A percentile compares a stretch with the other conserved stretches of the same genome.
phyloP scores from a whole-genome alignment of 2,113 vertebrate species.

The Semnornis frantzii region DNA sequence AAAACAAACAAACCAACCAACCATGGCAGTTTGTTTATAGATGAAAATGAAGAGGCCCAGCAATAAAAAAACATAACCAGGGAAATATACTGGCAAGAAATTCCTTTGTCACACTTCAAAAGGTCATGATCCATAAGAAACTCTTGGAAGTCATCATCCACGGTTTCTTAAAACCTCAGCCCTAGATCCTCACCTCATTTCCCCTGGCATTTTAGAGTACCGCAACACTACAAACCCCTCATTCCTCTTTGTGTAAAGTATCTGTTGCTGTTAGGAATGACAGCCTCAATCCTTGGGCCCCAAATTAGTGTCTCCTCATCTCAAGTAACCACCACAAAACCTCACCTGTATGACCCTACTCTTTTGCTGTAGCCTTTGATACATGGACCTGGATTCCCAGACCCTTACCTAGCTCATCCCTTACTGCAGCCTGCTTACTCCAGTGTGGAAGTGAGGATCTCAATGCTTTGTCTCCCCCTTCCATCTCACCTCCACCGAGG shows the following conservation, averaged over 20 bases:
- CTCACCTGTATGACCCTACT: background rate
- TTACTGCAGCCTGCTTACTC: background rate
- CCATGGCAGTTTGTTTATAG: background rate
- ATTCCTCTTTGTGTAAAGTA: background rate
- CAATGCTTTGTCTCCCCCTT: background rate
- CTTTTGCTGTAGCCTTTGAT: background rate
- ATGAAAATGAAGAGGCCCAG: background rate
- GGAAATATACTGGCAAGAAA: background rate
- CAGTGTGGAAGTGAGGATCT: fast-evolving
- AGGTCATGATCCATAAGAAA: background rate
- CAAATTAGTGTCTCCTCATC: background rate
- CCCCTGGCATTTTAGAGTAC: background rate
- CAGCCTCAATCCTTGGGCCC: background rate
- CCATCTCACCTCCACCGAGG: background rate
- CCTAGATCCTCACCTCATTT: background rate
- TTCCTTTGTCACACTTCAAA: background rate
- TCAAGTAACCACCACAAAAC: background rate
- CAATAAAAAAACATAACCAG: background rate
- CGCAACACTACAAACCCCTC: background rate
- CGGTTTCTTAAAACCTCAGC: background rate
- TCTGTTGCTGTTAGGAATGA: background rate
- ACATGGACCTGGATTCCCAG: background rate
- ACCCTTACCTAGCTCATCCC: too few relatives aligned
- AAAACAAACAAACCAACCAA: too few relatives aligned
- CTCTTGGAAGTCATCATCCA: background rate